phyloP scores from a whole-genome alignment of 2,888 invertebrate genomes.

The Hirtodrosophila histrioides region DNA sequence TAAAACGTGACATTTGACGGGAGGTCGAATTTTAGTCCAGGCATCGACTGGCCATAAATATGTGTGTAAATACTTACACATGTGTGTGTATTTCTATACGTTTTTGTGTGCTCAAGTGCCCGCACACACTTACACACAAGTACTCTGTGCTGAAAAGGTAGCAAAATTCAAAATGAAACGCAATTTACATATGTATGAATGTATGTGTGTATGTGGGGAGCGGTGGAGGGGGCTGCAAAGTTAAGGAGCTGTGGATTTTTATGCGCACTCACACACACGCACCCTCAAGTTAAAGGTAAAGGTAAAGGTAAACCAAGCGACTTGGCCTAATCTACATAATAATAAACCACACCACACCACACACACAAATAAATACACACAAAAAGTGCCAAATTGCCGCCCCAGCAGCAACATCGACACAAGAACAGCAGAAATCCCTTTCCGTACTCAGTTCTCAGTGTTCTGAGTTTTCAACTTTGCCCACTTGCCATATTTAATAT shows the following conservation, averaged over 20 bases:
- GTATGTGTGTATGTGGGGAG: slow-evolving; percentile 11
- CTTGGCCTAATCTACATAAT: slow-evolving; percentile 77
- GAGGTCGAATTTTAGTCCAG: slow-evolving; percentile 51
- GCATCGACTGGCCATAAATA: slow-evolving; percentile 59
- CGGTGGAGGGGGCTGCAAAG: neutral
- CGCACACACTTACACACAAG: slow-evolving; percentile 1
- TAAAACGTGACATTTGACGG: slow-evolving; percentile 78
- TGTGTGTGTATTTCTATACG: slow-evolving; percentile 18
- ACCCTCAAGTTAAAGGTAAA: slow-evolving; percentile 39
- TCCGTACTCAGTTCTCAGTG: neutral
- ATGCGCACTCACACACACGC: slow-evolving; percentile 48
- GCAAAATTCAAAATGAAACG: slow-evolving; percentile 64
- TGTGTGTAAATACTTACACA: neutral
- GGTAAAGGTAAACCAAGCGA: slow-evolving; percentile 53
- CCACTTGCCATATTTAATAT: slow-evolving; percentile 75
- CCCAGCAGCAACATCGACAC: slow-evolving; percentile 14
- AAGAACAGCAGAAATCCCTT: slow-evolving; percentile 9
- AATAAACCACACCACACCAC: slow-evolving; percentile 63
- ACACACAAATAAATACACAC: slow-evolving; percentile 26
- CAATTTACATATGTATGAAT: slow-evolving; percentile 61
- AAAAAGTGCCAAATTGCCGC: slow-evolving; percentile 57
- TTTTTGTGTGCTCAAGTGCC: slow-evolving; percentile 8
- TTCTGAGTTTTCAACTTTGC: slow-evolving; percentile 23
- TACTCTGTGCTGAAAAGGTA: slow-evolving; percentile 46
- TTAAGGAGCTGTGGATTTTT: slow-evolving; percentile 48